Evolutionary conservation across 2,888 invertebrate genomes (phyloP), one percentile per base, ranked within the genome.

Genomic region (Copidosoma aretas): DNA sequence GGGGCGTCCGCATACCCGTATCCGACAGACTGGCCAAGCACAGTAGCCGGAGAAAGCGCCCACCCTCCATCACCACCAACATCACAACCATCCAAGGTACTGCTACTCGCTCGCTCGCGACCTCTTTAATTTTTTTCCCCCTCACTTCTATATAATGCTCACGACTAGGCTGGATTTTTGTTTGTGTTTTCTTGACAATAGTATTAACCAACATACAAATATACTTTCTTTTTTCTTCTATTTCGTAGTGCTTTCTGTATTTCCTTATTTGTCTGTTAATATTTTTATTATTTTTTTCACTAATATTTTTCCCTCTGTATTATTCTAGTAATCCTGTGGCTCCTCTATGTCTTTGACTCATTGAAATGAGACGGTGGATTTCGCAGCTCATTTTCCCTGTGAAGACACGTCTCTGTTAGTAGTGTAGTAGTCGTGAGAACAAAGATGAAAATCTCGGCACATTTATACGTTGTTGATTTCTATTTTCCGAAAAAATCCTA

Each of bases 71-170:
- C 32, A 32, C 32, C 32, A 32, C 32, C 32, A 32, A 32, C 32
- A 32, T 32, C 32, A 32, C 32, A 32, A 32, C 32, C 72, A 74
- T 73, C 71, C 75, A 78, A 82, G 82, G 82, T 82, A 82, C 53
- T 63, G 12, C 43, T n/a, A n/a, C 43, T 17, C 43, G 12, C 17
- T 53, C 32, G 10, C 51, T 57, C 39, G n/a, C 21, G 19, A 15
- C 17, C 25, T 41, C 24, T 62, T 14, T 15, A 17, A 14, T 1
- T 22, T 54, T 25, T 17, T 54, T 24, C 51, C 59, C 43, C 39
- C 39, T 46, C 17, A n/a, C 43, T 52, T 43, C 39, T 64, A 52
- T 46, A 12, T 46, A 14, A 14, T 3, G 43, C 15, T 46, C 17
- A 46, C 43, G 17, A 46, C 17, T 8, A 46, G 12, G 43, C 14